Evolutionary conservation across 2,113 vertebrate species (phyloP), one percentile per base, ranked within the genome.

Genomic region (Xenopus laevis): DNA sequence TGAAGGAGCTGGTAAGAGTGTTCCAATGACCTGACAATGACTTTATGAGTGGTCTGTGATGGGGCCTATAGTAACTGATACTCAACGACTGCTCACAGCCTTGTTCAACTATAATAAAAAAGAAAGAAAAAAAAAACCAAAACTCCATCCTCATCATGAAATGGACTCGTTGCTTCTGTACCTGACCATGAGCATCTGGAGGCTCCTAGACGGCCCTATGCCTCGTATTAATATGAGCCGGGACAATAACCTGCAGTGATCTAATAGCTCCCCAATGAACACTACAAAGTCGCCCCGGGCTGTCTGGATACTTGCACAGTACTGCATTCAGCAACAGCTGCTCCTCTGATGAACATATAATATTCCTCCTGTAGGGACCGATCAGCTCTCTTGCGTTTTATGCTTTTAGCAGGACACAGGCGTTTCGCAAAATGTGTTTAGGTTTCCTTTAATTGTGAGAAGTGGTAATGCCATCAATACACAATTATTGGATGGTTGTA

Each of bases 331-430:
- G 0, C 40, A 87, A 81, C 83, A 87, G 85, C 87, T 87, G 86
- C 83, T 84, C 81, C 72, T 65, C 72, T 23, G 82, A 84, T 86
- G 82, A 81, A 81, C 52, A 78, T 82, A 84, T 77, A 85, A 80
- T 80, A 81, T 79, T 82, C 85, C 80, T 81, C 81, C 86, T 82
- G 81, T 78, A 77, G 85, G 82, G 81, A 83, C 83, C 82, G 79
- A 79, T 84, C 82, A 74, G 79, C 79, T 82, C 83, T 81, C 81
- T 83, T 71, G 80, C 78, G 71, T 79, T 86, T 86, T 84, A 85
- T 84, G 80, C 63, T 79, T 86, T 87, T 84, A 85, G 76, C 86
- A 86, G 85, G 83, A 84, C 83, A 84, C 33, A 0, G 82, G 67
- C 58, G 15, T 23, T 69, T 45, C 18, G 46, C 18, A 46, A 64